phyloP scores from a whole-genome alignment of 2,888 invertebrate species.

The Drosophila emarginata region DNA sequence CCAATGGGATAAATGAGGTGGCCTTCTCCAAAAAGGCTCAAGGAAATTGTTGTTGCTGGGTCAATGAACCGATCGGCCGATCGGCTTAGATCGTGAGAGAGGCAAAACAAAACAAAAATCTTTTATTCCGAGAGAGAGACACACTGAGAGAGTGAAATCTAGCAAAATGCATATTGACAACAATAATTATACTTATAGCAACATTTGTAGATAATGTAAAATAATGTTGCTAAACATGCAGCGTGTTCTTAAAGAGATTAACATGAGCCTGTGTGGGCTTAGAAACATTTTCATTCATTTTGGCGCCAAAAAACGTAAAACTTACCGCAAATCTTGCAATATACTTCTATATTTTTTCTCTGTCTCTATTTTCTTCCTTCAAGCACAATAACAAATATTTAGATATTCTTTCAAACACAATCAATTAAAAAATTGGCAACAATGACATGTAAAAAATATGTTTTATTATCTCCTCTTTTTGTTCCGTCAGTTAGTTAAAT shows the following conservation, averaged over 20 bases:
- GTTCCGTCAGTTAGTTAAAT: conserved; percentile 68
- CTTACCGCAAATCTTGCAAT: conserved; percentile 57
- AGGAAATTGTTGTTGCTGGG: conserved; percentile 52
- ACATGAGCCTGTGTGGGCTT: conserved; percentile 9
- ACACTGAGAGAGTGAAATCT: conserved; percentile 13
- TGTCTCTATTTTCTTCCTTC: background rate
- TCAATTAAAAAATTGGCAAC: conserved; percentile 56
- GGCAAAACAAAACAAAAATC: conserved; percentile 51
- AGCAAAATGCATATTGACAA: background rate
- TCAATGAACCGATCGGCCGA: conserved; percentile 64
- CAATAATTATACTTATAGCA: background rate
- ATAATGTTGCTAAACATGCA: background rate
- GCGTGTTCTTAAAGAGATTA: background rate
- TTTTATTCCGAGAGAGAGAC: background rate
- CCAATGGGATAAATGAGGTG: conserved; percentile 51
- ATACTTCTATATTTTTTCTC: background rate
- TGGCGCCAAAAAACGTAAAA: conserved; percentile 47
- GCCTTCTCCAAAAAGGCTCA: conserved; percentile 30
- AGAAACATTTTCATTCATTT: conserved; percentile 34
- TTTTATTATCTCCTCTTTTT: conserved; percentile 54
- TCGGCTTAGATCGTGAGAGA: conserved; percentile 13
- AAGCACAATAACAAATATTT: conserved; percentile 49
- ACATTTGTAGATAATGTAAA: background rate
- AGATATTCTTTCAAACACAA: conserved; percentile 49
- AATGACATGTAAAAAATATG: conserved; percentile 43